Percentiles rank a stretch among this genome's conserved stretches.
These are phyloP conservation scores for Indicator indicator DNA, from an alignment of 2,113 vertebrate genomes.

Conservation along the genomic window DNA sequence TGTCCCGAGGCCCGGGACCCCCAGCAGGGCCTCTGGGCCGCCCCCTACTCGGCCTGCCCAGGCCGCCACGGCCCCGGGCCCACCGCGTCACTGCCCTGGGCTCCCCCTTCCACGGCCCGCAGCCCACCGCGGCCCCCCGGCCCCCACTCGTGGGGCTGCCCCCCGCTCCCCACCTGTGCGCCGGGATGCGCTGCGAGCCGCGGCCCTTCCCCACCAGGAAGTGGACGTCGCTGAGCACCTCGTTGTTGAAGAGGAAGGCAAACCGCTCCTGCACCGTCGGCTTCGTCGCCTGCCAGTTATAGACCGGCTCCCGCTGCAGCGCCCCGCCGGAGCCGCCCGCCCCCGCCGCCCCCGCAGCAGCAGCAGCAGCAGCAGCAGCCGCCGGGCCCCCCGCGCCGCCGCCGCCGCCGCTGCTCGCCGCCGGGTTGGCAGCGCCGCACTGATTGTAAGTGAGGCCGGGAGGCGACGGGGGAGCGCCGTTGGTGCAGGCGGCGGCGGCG, in stretches of 20 bases:
- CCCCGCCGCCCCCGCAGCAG: conserved; percentile 70
- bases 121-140: too few species aligned
- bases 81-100: not conserved
- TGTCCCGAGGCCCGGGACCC: not conserved
- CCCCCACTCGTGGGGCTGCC: not conserved
- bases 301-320: conserved; percentile 87
- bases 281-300: conserved; percentile 96
- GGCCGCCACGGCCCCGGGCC: not conserved
- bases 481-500: conserved; percentile 37
- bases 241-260: conserved; percentile 95
- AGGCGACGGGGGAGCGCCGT: conserved; percentile 68
- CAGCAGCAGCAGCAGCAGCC: not conserved
- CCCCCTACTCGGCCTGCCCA: not conserved
- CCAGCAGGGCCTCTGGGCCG: not conserved
- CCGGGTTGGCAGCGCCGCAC: conserved; percentile 68
- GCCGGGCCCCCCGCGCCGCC: conserved; percentile 43
- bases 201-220: conserved; percentile 95
- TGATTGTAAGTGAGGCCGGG: conserved; percentile 38
- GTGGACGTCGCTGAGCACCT: conserved; percentile 96
- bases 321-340: conserved; percentile 69
- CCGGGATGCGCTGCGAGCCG: conserved; percentile 92
- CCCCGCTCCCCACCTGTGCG: conserved; percentile 84
- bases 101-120: not conserved
- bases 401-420: conserved; percentile 69
- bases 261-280: conserved; percentile 93